These are phyloP conservation scores for Sciaenops ocellatus DNA, from an alignment of 2,797 vertebrate species.

Conservation along the genomic window DNA sequence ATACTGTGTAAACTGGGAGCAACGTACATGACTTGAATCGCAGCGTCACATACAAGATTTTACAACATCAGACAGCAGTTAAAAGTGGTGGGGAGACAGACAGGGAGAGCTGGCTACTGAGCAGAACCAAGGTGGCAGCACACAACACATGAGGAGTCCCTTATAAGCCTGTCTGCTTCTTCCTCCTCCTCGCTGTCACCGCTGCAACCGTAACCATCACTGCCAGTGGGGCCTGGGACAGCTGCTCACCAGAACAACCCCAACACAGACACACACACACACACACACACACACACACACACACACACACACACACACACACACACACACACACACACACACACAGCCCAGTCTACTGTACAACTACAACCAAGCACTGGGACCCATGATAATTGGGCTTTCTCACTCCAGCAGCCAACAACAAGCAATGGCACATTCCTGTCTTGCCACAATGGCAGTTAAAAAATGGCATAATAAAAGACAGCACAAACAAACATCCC, in stretches of 20 bases:
- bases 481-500: slow-evolving; percentile 84
- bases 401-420: slow-evolving; percentile 79
- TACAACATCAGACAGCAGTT: slow-evolving; percentile 80
- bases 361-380: slow-evolving; percentile 69
- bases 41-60: slow-evolving; percentile 71
- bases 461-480: slow-evolving; percentile 79
- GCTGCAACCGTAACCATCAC: slow-evolving; percentile 62
- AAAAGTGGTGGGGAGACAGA: slow-evolving; percentile 74
- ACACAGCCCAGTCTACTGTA: slow-evolving; percentile 34
- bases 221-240: slow-evolving; percentile 73
- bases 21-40: slow-evolving; percentile 58
- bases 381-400: slow-evolving; percentile 83
- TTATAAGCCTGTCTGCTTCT: slow-evolving; percentile 69
- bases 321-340: slow-evolving; percentile 28
- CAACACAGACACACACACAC: slow-evolving; percentile 42
- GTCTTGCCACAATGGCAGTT: slow-evolving; percentile 82
- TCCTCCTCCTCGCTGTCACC: slow-evolving; percentile 66
- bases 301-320: slow-evolving; percentile 42
- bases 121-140: slow-evolving; percentile 71
- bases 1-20: slow-evolving; percentile 77
- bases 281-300: slow-evolving; percentile 39
- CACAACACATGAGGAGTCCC: slow-evolving; percentile 73
- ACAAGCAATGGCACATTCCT: slow-evolving; percentile 83
- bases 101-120: slow-evolving; percentile 69
- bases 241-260: slow-evolving; percentile 79